Evolutionary conservation across 2,797 vertebrate species (phyloP).

Genomic region (Cyprinella venusta): DNA sequence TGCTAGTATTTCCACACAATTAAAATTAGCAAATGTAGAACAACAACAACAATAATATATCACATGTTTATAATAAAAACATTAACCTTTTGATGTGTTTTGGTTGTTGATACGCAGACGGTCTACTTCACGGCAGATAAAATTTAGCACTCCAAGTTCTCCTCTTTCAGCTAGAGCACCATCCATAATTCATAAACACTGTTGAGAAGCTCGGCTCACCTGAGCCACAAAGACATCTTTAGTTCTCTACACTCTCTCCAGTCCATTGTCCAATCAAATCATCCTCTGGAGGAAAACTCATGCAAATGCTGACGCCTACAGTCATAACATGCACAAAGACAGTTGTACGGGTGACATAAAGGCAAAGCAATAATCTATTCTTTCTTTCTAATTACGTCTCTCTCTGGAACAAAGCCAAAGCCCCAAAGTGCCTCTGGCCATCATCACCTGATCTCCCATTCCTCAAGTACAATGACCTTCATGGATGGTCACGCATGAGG

Average conservation of each 20-base stretch:
- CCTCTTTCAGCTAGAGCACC: conserved; percentile 6
- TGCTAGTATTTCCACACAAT: not conserved
- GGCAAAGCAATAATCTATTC: conserved; percentile 33
- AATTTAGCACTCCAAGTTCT: conserved; percentile 29
- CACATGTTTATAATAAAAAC: not conserved
- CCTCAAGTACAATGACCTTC: conserved; percentile 35
- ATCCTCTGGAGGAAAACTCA: not conserved
- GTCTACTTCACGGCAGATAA: not conserved
- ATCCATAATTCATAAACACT: conserved; percentile 46
- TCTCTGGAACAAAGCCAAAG: conserved; percentile 33
- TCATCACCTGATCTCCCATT: not conserved
- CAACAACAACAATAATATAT: not conserved
- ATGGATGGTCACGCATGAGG: conserved; percentile 23
- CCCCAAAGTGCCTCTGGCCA: conserved; percentile 5
- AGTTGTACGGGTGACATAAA: conserved; percentile 23
- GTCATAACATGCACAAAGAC: not conserved
- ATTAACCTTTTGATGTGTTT: not conserved
- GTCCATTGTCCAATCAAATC: not conserved
- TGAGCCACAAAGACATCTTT: not conserved
- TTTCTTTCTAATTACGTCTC: conserved; percentile 46
- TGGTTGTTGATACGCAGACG: not conserved
- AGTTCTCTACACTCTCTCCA: not conserved
- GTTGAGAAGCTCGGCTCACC: not conserved
- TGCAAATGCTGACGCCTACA: conserved; percentile 6
- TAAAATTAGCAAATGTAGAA: not conserved